phyloP scores from a whole-genome alignment of 2,888 invertebrate species.

The Antitype chi region DNA sequence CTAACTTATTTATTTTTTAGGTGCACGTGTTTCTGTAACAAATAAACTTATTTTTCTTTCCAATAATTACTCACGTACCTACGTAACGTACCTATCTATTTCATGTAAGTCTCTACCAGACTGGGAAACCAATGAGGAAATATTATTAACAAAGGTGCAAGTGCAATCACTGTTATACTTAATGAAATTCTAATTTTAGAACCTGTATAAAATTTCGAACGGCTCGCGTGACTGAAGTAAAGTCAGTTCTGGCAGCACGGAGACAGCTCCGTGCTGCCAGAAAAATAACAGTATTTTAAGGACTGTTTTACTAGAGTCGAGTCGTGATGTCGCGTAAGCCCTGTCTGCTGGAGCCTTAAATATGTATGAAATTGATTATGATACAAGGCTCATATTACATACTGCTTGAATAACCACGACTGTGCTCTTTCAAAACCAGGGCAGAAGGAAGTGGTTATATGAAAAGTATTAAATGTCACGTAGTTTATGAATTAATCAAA shows the following conservation, averaged over 20 bases:
- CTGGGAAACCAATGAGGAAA: not conserved
- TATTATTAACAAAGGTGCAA: not conserved
- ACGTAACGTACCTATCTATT: too few species aligned
- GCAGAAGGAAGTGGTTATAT: conserved; percentile 40
- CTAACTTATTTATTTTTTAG: not conserved
- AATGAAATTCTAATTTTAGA: conserved; percentile 16
- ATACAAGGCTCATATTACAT: conserved; percentile 3
- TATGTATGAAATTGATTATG: not conserved
- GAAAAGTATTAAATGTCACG: conserved; percentile 33
- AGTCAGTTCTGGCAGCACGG: conserved; percentile 24
- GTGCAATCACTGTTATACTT: not conserved
- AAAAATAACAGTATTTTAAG: too few species aligned
- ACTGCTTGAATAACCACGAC: conserved; percentile 10
- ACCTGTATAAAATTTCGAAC: conserved; percentile 11
- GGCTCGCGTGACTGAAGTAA: not conserved
- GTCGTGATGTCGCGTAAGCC: too few species aligned
- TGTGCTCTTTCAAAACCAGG: conserved; percentile 37
- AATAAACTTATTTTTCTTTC: not conserved
- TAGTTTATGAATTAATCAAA: conserved; percentile 28
- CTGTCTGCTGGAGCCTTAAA: not conserved
- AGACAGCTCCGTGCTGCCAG: too few species aligned
- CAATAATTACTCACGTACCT: not conserved
- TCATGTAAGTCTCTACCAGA: not conserved
- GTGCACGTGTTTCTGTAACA: not conserved
- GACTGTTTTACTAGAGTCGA: too few species aligned